These are phyloP conservation scores for Calyptomena viridis DNA, from an alignment of 2,113 vertebrate species.

Conservation along the genomic window DNA sequence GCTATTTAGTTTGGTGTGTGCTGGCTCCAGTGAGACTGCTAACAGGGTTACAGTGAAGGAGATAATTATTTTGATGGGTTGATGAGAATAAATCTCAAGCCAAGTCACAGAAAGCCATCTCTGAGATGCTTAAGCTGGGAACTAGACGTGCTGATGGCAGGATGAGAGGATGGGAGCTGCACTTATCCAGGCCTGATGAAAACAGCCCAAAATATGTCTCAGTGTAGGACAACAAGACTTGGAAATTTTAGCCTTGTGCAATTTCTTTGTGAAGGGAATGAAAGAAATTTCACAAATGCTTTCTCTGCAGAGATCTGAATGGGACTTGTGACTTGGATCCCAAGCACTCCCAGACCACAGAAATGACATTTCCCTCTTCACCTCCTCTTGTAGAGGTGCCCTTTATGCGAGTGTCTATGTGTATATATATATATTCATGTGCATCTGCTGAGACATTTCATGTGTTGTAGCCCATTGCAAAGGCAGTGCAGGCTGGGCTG, in stretches of 20 bases:
- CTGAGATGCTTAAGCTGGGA: background rate
- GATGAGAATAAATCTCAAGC: background rate
- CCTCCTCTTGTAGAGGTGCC: background rate
- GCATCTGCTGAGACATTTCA: background rate
- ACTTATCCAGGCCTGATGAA: background rate
- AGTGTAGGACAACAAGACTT: rapidly evolving
- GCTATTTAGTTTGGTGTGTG: background rate
- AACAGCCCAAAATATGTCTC: background rate
- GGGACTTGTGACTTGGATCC: background rate
- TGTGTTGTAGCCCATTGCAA: background rate
- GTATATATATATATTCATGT: too few relatives aligned
- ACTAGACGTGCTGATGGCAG: background rate
- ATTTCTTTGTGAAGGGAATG: background rate
- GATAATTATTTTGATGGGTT: background rate
- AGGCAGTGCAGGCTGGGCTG: background rate
- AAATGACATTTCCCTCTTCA: background rate
- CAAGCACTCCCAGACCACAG: background rate
- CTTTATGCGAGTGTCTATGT: background rate
- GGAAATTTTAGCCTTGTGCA: background rate
- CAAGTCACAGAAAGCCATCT: background rate
- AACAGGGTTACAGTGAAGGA: background rate
- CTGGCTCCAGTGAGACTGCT: background rate
- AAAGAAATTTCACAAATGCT: background rate
- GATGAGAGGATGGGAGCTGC: background rate
- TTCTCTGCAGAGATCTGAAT: background rate